Conservation (phyloP, 2,888 invertebrate genomes). For the Thymelicus lineola region DNA sequence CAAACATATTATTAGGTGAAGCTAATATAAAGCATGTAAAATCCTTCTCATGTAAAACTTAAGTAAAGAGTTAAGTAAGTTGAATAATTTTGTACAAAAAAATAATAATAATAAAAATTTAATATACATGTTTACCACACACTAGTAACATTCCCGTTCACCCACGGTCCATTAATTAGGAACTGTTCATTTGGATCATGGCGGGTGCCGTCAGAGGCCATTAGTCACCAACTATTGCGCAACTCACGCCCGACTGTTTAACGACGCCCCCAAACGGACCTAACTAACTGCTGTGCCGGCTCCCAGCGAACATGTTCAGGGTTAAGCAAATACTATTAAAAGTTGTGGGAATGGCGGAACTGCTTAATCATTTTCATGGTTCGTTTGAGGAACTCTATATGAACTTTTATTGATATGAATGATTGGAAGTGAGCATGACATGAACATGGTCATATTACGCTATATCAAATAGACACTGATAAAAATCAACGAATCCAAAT, state of each 20-base stretch:
- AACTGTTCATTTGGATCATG: slow-evolving; percentile 12
- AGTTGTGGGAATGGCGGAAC: background rate
- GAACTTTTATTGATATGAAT: too few relatives aligned
- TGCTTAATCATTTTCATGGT: background rate
- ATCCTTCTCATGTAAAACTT: too few relatives aligned
- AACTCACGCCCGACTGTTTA: slow-evolving; percentile 23
- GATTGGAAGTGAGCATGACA: too few relatives aligned
- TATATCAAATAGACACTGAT: too few relatives aligned
- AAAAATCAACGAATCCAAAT: too few relatives aligned
- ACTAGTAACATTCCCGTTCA: background rate
- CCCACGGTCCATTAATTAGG: slow-evolving; percentile 19
- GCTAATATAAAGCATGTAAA: too few relatives aligned
- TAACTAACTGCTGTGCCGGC: background rate
- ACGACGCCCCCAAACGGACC: slow-evolving; percentile 8
- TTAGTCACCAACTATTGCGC: slow-evolving; percentile 25
- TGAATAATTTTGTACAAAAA: too few relatives aligned
- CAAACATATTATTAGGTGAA: too few relatives aligned
- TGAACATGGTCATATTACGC: too few relatives aligned
- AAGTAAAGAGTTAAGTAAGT: too few relatives aligned
- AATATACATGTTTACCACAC: too few relatives aligned
- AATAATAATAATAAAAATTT: too few relatives aligned
- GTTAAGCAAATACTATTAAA: slow-evolving; percentile 1
- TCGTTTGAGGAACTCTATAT: background rate
- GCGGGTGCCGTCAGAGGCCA: slow-evolving; percentile 14
- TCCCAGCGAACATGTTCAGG: background rate